Conservation (phyloP, 2,113 vertebrate species). For the Hoplias malabaricus region DNA sequence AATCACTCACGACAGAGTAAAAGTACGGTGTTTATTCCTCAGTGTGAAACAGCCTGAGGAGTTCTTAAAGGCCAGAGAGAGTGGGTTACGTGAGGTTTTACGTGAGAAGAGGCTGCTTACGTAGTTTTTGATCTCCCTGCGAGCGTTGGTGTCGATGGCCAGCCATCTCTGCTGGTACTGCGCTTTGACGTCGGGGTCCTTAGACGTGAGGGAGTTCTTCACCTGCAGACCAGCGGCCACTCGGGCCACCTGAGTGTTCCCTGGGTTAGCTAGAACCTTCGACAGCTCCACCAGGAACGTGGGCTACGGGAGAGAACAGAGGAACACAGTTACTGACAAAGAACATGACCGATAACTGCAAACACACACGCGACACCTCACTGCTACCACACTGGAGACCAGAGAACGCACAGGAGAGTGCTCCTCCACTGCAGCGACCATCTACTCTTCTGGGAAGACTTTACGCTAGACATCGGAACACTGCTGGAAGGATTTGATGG, state of each 20-base stretch:
- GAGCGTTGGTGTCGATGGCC: conserved; percentile 90
- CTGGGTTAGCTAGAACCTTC: conserved; percentile 94
- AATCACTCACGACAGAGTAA: too few relatives aligned
- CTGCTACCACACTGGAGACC: background rate
- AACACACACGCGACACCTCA: background rate
- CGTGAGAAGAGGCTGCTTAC: conserved; percentile 76
- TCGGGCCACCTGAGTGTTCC: conserved; percentile 96
- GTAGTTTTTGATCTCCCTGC: conserved; percentile 94
- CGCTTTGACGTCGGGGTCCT: conserved; percentile 93
- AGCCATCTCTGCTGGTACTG: conserved; percentile 97
- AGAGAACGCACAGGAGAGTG: too few relatives aligned
- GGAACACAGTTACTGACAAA: background rate
- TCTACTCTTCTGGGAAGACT: too few relatives aligned
- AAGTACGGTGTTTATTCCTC: too few relatives aligned
- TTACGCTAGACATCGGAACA: too few relatives aligned
- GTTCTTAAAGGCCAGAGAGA: too few relatives aligned
- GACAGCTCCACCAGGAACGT: conserved; percentile 97
- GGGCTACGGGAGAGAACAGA: conserved; percentile 72
- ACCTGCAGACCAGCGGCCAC: conserved; percentile 96
- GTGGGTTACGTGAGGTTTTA: too few relatives aligned
- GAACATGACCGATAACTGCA: background rate
- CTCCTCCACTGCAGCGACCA: too few relatives aligned
- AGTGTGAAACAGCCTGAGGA: too few relatives aligned
- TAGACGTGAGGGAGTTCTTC: conserved; percentile 97
- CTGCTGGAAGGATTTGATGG: too few relatives aligned